Percentiles rank a stretch among this genome's conserved stretches.
Evolutionary conservation across 2,797 vertebrate genomes (phyloP).

Genomic region (Sitta carolinensis): DNA sequence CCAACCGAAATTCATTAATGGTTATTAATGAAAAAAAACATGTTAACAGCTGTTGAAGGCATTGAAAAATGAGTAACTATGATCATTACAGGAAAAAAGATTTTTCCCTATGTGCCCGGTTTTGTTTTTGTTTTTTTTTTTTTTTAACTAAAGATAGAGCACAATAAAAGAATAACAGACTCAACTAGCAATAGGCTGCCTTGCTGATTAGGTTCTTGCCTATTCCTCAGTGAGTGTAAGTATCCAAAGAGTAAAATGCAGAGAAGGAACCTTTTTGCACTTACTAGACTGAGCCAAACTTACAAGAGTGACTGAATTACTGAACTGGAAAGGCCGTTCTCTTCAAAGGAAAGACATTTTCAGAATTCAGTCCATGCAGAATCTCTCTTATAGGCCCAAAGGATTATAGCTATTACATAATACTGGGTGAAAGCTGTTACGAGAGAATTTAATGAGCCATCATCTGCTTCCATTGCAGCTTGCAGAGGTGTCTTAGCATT

Average conservation of each 20-base stretch:
- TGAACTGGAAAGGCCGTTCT: background rate
- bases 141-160: background rate
- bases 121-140: background rate
- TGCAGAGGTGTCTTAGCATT: slow-evolving; percentile 1
- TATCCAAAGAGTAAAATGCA: background rate
- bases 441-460: background rate
- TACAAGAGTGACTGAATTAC: background rate
- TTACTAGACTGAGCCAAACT: background rate
- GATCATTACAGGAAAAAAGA: background rate
- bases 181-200: background rate
- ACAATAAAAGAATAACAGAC: background rate
- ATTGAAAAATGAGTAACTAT: background rate
- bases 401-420: background rate
- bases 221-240: background rate
- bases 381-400: background rate
- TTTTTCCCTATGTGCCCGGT: background rate
- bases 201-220: background rate
- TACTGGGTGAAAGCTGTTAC: background rate
- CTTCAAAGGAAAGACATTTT: background rate
- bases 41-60: background rate
- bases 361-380: background rate
- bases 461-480: background rate
- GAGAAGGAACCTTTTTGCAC: background rate
- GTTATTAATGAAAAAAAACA: background rate
- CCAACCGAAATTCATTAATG: background rate